Evolutionary conservation across 1,140 invertebrate species (phyloP).

Genomic region (Pogonomyrmex californicus): DNA sequence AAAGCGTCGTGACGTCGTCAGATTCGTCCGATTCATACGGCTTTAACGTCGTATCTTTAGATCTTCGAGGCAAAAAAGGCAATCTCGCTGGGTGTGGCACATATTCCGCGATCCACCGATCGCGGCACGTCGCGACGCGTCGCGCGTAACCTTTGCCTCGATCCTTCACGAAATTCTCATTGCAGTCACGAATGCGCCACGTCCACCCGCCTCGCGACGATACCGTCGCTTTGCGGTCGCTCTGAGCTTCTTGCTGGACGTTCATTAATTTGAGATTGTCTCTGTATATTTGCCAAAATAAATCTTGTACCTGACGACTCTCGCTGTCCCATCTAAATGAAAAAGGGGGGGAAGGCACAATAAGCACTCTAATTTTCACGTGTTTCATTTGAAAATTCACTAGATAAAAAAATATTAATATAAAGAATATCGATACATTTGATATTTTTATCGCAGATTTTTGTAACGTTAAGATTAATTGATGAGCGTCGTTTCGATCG

Average conservation of each 20-base stretch:
- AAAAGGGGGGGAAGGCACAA: not conserved
- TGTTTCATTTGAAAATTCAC: not conserved
- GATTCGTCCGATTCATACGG: not conserved
- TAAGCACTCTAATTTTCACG: not conserved
- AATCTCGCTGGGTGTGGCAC: slow-evolving; percentile 21
- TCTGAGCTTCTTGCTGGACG: slow-evolving; percentile 21
- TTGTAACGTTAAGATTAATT: too few species aligned
- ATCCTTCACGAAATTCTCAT: slow-evolving; percentile 22
- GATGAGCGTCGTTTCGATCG: too few species aligned
- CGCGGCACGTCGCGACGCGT: not conserved
- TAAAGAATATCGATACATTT: not conserved
- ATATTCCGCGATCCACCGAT: slow-evolving; percentile 9
- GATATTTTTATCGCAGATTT: not conserved
- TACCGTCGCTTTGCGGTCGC: slow-evolving; percentile 33
- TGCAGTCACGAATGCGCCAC: slow-evolving; percentile 34
- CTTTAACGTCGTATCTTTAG: not conserved
- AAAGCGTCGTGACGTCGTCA: not conserved
- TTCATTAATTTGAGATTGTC: slow-evolving; percentile 31
- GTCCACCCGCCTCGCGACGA: not conserved
- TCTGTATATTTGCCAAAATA: not conserved
- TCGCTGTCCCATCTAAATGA: not conserved
- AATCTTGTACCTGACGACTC: not conserved
- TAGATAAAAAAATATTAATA: not conserved
- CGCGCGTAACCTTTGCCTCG: slow-evolving; percentile 28
- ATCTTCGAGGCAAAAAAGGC: not conserved